A percentile compares a stretch with the other conserved stretches of the same genome.
Conservation (phyloP, 2,113 vertebrate genomes). For the Labeo rohita region DNA sequence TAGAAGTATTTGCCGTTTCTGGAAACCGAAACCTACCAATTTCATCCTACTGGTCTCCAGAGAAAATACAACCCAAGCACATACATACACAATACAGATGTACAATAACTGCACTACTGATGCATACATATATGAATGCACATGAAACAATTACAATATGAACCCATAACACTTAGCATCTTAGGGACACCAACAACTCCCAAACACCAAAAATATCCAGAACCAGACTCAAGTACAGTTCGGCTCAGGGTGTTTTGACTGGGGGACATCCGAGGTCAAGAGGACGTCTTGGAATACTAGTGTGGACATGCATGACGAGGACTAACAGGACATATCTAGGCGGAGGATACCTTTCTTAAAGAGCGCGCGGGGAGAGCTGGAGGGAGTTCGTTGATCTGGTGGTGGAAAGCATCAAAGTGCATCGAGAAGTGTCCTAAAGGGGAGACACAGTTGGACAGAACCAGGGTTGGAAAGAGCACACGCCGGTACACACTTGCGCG, state of each 20-base stretch:
- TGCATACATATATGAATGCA: neutral
- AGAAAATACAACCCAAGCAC: neutral
- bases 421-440: constrained; percentile 90
- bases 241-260: neutral
- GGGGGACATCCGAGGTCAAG: neutral
- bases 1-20: neutral
- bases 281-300: neutral
- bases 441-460: constrained; percentile 73
- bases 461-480: neutral
- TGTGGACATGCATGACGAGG: neutral
- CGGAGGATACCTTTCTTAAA: constrained; percentile 85
- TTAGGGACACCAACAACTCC: neutral
- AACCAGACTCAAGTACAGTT: neutral
- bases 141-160: neutral
- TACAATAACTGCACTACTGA: neutral
- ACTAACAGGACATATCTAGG: constrained; percentile 35
- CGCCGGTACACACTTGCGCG: neutral
- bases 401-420: constrained; percentile 97
- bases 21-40: neutral
- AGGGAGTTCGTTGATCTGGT: constrained; percentile 90
- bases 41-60: neutral
- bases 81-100: neutral
- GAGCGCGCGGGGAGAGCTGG: constrained; percentile 93
- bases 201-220: neutral
- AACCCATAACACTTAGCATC: constrained; percentile 17